Base-by-base conservation (phyloP, 1,140 invertebrate genomes). In the Drosophila quadrilineata region DNA sequence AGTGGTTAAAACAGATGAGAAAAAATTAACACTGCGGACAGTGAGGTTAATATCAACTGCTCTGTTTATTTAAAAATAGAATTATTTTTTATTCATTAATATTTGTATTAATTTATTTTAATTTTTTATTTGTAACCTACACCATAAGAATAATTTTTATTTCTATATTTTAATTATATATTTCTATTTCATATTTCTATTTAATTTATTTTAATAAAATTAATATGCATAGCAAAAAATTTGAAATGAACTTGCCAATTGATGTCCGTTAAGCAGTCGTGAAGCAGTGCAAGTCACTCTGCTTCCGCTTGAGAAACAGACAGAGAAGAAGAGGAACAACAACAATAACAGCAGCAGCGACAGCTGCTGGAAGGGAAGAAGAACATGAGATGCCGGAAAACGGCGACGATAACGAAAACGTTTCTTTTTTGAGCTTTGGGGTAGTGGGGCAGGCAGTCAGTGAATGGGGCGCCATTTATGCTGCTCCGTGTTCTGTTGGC, bases 401-500 rank as follows among this genome's bases (percentile, higher is more conserved):
- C 17, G 43, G 36, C 36, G 36, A 33, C 45, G 45, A 29, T 65
- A 59, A 59, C 45, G 29, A 58, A 59, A 54, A 41, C 48, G 57
- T 57, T 63, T n/a, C n/a, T n/a, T n/a, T 67, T 63, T 49, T 6
- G 31, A 72, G 58, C 62, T 79, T 86, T 86, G 80, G 75, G 80
- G 80, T 86, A 86, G 71, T 80, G 80, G 80, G 79, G 80, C 80
- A 79, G 43, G 12, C 46, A 58, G 43, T 24, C 19, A 35, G 12
- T 2, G 24, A 19, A 12, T 46, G 49, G 36, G 17, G 48, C 14
- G 22, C 56, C 19, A 6, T 29, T 29, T 26, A 45, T 45, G 38
- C 26, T 40, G 48, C 46, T 57, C 36, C 14, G 14, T 17, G 14
- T 16, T 16, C 35, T n/a, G 14, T 16, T 10, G 35, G 57, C 41